These are phyloP conservation scores for Microchirus variegatus DNA, from an alignment of 2,797 vertebrate species.

Conservation along the genomic window DNA sequence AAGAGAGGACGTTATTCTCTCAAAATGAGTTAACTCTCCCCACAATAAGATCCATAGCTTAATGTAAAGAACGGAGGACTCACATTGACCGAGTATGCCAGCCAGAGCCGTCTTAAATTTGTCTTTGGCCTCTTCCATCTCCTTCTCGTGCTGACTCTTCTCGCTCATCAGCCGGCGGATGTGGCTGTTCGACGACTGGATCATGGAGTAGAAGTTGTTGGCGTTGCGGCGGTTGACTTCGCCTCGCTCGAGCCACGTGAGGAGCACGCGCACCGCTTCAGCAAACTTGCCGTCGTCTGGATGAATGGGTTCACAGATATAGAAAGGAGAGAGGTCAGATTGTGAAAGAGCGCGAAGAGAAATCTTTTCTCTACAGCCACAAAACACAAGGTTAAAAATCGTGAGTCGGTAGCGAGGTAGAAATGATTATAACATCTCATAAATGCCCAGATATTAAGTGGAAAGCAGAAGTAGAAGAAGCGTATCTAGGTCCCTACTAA, in stretches of 20 bases:
- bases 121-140: constrained; percentile 96
- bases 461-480: background rate
- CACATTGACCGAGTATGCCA: constrained; percentile 93
- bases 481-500: background rate
- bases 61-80: constrained; percentile 69
- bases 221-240: constrained; percentile 95
- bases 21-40: background rate
- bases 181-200: constrained; percentile 95
- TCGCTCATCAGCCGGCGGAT: constrained; percentile 90
- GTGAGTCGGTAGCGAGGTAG: background rate
- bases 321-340: constrained; percentile 3
- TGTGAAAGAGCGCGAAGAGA: background rate
- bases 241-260: constrained; percentile 95
- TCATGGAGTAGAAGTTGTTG: constrained; percentile 99
- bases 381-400: background rate
- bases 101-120: constrained; percentile 94
- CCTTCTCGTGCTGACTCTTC: constrained; percentile 92
- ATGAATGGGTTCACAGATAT: constrained; percentile 20
- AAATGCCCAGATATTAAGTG: background rate
- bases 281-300: constrained; percentile 90
- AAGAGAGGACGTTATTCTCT: too few relatives aligned
- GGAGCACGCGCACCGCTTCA: constrained; percentile 90
- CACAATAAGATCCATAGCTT: too few relatives aligned
- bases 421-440: too few relatives aligned
- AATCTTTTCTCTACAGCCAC: background rate